A percentile compares a stretch with the other conserved stretches of the same genome.
These are phyloP conservation scores for Drosophila santomea DNA, from an alignment of 1,140 invertebrate genomes.

Conservation along the genomic window DNA sequence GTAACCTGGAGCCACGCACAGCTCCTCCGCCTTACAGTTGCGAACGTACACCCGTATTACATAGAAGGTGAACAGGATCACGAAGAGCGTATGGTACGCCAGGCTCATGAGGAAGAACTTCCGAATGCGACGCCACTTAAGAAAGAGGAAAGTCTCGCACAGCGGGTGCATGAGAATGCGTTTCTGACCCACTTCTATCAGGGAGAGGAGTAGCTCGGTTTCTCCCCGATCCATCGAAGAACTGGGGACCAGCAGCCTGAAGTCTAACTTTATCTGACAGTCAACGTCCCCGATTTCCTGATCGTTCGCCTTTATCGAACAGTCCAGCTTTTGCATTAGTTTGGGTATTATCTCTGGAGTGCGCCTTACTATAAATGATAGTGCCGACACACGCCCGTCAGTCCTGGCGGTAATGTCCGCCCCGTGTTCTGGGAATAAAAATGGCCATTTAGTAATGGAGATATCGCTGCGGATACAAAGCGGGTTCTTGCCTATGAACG, in stretches of 20 bases:
- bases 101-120: conserved; percentile 93
- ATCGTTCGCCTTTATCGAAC: conserved; percentile 91
- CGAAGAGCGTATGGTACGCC: conserved; percentile 91
- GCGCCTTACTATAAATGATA: conserved; percentile 92
- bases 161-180: conserved; percentile 92
- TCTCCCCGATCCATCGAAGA: conserved; percentile 87
- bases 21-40: conserved; percentile 73
- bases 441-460: background rate
- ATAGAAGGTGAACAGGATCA: conserved; percentile 89
- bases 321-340: conserved; percentile 90
- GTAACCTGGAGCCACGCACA: conserved; percentile 85
- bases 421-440: conserved; percentile 87
- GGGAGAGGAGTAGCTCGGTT: conserved; percentile 89
- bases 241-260: conserved; percentile 88
- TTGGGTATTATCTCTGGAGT: conserved; percentile 91
- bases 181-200: conserved; percentile 91
- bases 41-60: conserved; percentile 87
- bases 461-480: background rate
- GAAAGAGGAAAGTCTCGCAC: conserved; percentile 91
- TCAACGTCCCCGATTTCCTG: conserved; percentile 93
- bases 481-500: conserved; percentile 87
- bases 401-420: conserved; percentile 93
- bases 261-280: conserved; percentile 92
- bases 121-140: conserved; percentile 93
- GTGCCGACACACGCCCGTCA: conserved; percentile 91